A percentile compares a stretch with the other conserved stretches of the same genome.
Evolutionary conservation across 2,797 vertebrate genomes (phyloP).

Genomic region (Ara ararauna): DNA sequence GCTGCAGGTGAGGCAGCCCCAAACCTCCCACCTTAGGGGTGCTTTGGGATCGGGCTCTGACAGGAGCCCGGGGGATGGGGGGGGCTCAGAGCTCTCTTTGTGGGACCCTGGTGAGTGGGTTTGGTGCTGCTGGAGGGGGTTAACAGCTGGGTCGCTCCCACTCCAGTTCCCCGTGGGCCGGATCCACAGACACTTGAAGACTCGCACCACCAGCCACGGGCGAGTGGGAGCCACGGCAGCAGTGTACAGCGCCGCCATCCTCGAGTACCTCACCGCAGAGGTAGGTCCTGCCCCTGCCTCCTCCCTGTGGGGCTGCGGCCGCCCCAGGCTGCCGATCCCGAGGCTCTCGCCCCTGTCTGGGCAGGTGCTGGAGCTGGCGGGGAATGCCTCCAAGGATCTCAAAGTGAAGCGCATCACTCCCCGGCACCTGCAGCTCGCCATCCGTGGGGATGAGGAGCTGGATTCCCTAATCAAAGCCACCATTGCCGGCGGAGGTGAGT

Average conservation of each 20-base stretch:
- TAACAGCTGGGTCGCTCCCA: background rate
- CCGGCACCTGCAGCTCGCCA: conserved; percentile 95
- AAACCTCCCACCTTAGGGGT: background rate
- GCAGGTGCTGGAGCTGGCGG: conserved; percentile 96
- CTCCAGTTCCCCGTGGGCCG: background rate
- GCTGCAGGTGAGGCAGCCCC: background rate
- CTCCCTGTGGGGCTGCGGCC: background rate
- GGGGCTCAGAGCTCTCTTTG: too few species aligned
- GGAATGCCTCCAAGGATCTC: conserved; percentile 96
- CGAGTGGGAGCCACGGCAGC: conserved; percentile 23
- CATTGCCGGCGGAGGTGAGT: conserved; percentile 92
- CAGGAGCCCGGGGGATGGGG: too few species aligned
- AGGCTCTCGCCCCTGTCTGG: background rate
- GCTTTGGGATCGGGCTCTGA: background rate
- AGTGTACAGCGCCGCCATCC: conserved; percentile 96
- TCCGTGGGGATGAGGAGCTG: conserved; percentile 95
- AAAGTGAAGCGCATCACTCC: conserved; percentile 98
- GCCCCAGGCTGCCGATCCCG: background rate
- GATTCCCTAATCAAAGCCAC: conserved; percentile 97
- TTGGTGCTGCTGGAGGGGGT: background rate
- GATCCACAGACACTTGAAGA: background rate
- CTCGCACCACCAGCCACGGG: background rate
- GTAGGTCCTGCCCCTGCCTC: conserved; percentile 51
- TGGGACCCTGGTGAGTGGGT: background rate
- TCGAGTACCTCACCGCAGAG: conserved; percentile 97